Evolutionary conservation across 2,888 invertebrate genomes (phyloP).

Genomic region (Cremastinae sp.): DNA sequence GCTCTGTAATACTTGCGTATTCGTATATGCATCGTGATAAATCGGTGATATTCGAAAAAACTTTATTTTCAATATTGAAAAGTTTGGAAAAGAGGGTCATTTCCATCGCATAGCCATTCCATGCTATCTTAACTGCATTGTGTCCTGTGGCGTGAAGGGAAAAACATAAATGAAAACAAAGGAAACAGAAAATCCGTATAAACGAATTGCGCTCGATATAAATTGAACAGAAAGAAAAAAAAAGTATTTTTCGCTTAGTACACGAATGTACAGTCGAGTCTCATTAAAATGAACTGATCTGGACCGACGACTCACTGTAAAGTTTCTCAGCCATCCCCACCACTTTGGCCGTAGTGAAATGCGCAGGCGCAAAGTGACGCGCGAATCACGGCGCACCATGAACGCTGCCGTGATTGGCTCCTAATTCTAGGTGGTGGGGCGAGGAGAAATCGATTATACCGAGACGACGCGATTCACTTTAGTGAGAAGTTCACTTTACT

Average conservation of each 20-base stretch:
- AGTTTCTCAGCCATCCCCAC: too few species aligned
- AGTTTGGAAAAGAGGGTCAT: conserved; percentile 4
- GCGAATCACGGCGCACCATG: too few species aligned
- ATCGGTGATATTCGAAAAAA: conserved; percentile 15
- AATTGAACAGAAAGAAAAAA: conserved; percentile 40
- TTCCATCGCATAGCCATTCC: conserved; percentile 60
- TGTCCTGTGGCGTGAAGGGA: conserved; percentile 37
- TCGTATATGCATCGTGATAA: conserved; percentile 32
- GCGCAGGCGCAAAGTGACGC: too few species aligned
- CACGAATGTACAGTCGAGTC: too few species aligned
- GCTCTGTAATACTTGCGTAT: conserved; percentile 22
- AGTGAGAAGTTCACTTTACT: too few species aligned
- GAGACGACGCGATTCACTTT: too few species aligned
- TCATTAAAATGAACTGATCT: too few species aligned
- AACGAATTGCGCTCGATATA: conserved; percentile 47
- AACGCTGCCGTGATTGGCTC: too few species aligned
- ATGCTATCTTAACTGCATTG: conserved; percentile 56
- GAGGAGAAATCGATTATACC: too few species aligned
- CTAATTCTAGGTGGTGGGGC: too few species aligned
- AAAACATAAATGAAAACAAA: conserved; percentile 24
- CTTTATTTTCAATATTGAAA: conserved; percentile 2
- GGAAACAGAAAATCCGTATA: conserved; percentile 20
- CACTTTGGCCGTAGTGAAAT: too few species aligned
- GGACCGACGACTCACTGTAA: too few species aligned
- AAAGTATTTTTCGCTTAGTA: not conserved